These are phyloP conservation scores for Cardiocondyla obscurior DNA, from an alignment of 1,140 invertebrate species.

Conservation along the genomic window DNA sequence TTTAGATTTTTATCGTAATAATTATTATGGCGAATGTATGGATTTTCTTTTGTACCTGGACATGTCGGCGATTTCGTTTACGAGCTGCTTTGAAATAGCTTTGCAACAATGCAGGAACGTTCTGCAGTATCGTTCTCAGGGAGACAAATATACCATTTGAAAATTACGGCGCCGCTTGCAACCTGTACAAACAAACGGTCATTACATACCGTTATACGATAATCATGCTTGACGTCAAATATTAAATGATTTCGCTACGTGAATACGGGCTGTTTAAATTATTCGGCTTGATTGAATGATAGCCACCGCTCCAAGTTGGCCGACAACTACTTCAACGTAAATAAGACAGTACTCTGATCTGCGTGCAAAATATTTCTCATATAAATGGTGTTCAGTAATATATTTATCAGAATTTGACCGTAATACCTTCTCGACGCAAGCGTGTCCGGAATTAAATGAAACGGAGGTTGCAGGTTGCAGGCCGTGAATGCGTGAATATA, in stretches of 20 bases:
- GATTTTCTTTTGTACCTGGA: neutral
- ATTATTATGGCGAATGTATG: neutral
- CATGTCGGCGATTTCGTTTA: neutral
- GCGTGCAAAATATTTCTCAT: conserved; percentile 65
- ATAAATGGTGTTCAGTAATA: too few species aligned
- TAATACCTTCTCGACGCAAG: too few species aligned
- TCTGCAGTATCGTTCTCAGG: conserved; percentile 66
- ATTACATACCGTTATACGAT: conserved; percentile 78
- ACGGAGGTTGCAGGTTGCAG: too few species aligned
- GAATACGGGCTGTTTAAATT: conserved; percentile 81
- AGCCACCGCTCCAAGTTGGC: conserved; percentile 77
- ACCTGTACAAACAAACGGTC: conserved; percentile 75
- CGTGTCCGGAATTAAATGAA: too few species aligned
- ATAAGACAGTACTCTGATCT: conserved; percentile 76
- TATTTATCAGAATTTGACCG: too few species aligned
- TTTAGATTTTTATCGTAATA: neutral
- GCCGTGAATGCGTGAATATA: too few species aligned
- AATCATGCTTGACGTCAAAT: conserved; percentile 81
- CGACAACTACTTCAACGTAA: conserved; percentile 79
- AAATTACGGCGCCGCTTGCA: conserved; percentile 73
- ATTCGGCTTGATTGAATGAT: conserved; percentile 80
- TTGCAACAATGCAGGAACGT: conserved; percentile 54
- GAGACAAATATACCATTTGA: conserved; percentile 63
- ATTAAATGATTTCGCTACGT: conserved; percentile 80
- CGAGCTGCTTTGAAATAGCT: conserved; percentile 25